phyloP scores from a whole-genome alignment of 2,797 vertebrate genomes.

The Novumbra hubbsi region DNA sequence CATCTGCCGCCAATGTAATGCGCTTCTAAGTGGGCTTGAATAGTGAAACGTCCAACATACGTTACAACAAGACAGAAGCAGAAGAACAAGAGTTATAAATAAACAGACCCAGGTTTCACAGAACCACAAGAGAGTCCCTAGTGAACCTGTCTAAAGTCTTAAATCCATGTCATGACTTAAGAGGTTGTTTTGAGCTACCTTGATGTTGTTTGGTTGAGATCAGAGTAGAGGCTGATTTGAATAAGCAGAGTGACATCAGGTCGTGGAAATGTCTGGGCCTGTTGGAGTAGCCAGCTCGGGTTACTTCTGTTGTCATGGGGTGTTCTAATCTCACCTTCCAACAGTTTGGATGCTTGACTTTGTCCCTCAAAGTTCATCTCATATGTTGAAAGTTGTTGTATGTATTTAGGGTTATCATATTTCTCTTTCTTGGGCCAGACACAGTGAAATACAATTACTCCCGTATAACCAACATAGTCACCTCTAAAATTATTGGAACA shows the following conservation, averaged over 20 bases:
- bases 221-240: conserved; percentile 20
- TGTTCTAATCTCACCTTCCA: neutral
- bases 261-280: conserved; percentile 28
- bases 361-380: neutral
- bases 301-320: neutral
- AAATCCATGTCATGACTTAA: neutral
- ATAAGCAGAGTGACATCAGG: conserved; percentile 19
- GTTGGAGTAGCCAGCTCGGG: conserved; percentile 10
- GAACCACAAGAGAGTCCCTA: neutral
- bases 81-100: no score
- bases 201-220: neutral
- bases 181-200: neutral
- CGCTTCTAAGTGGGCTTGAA: no score
- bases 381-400: neutral
- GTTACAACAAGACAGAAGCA: no score
- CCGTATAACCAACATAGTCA: neutral
- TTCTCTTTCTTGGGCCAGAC: neutral
- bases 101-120: neutral
- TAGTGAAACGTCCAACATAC: no score
- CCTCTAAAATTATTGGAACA: no score
- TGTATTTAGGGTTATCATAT: neutral
- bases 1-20: no score
- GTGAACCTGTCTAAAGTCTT: neutral
- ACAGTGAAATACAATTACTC: neutral
- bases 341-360: neutral